Evolutionary conservation across 2,888 invertebrate genomes (phyloP).

Genomic region (Andrena dorsata): DNA sequence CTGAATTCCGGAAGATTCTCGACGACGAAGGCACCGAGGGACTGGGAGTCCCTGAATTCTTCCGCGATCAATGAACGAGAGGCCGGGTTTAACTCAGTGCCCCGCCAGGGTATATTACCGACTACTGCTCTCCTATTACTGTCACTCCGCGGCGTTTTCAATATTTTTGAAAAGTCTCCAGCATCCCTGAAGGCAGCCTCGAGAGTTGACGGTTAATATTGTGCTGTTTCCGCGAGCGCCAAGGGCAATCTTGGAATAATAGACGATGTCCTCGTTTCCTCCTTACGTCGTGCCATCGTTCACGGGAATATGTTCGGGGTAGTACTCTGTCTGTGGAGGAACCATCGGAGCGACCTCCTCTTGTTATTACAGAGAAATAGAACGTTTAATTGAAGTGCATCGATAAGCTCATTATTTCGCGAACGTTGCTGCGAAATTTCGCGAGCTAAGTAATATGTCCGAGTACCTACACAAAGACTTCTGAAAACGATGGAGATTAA

Average conservation of each 20-base stretch:
- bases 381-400: not conserved
- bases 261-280: conserved; percentile 49
- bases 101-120: not conserved
- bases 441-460: not conserved
- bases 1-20: not conserved
- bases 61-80: not conserved
- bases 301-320: conserved; percentile 35
- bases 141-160: conserved; percentile 4
- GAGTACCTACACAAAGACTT: not conserved
- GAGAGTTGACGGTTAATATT: conserved; percentile 51
- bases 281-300: conserved; percentile 46
- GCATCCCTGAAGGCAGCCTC: conserved; percentile 5
- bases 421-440: not conserved
- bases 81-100: not conserved
- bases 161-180: conserved; percentile 35
- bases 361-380: conserved; percentile 20
- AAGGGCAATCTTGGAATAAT: conserved; percentile 58
- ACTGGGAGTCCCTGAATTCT: not conserved
- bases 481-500: not conserved
- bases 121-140: not conserved
- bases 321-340: conserved; percentile 16
- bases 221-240: conserved; percentile 47
- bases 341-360: conserved; percentile 21
- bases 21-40: not conserved
- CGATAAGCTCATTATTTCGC: conserved; percentile 31